Percentiles rank a stretch among this genome's conserved stretches.
Evolutionary conservation across 64 coral and sea anemone species (phyloP).

Genomic region (Acropora yongei): DNA sequence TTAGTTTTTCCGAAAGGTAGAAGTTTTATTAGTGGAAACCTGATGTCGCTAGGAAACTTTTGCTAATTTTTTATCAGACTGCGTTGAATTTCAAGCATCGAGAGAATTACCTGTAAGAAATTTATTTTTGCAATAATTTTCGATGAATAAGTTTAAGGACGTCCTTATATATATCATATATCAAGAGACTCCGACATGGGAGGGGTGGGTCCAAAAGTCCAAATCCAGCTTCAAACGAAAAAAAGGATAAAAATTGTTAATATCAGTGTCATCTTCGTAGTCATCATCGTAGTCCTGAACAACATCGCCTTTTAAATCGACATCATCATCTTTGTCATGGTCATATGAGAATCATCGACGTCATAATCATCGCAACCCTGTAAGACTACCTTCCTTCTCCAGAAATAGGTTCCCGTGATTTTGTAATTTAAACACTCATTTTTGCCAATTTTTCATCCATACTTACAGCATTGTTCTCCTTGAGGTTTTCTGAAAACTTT

Average conservation of each 20-base stretch:
- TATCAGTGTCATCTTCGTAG: background rate
- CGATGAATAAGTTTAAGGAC: too few relatives aligned
- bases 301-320: background rate
- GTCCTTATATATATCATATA: too few relatives aligned
- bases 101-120: too few relatives aligned
- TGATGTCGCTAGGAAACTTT: too few relatives aligned
- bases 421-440: too few relatives aligned
- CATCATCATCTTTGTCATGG: background rate
- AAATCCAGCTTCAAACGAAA: conserved; percentile 16
- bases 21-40: too few relatives aligned
- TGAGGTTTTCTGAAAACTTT: conserved; percentile 1
- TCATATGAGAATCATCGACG: background rate
- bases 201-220: conserved; percentile 77
- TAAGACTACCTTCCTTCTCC: background rate
- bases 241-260: background rate
- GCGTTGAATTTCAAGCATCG: too few relatives aligned
- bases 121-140: too few relatives aligned
- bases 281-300: background rate
- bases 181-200: background rate
- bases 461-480: conserved; percentile 51
- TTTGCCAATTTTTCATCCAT: background rate
- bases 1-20: too few relatives aligned
- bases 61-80: too few relatives aligned
- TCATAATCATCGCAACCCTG: background rate
- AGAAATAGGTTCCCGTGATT: too few relatives aligned